Percentiles rank a stretch among this genome's conserved stretches.
These are phyloP conservation scores for Agrotis ipsilon DNA, from an alignment of 2,888 invertebrate species.

Conservation along the genomic window DNA sequence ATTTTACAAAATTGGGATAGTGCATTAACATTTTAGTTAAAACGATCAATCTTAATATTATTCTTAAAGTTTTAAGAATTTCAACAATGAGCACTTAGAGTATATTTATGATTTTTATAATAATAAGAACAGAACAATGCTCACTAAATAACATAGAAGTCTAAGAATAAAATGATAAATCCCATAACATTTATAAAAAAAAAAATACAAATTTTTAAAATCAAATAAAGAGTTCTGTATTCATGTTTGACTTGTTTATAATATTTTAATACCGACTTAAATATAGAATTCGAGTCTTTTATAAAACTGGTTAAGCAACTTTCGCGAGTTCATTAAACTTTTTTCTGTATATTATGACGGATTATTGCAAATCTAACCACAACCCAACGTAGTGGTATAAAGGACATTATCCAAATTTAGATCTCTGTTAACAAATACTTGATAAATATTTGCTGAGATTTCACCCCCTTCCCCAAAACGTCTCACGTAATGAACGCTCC, in stretches of 20 bases:
- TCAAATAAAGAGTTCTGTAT: constrained; percentile 1
- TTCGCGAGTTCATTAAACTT: constrained; percentile 44
- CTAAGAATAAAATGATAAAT: background rate
- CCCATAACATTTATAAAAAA: constrained; percentile 17
- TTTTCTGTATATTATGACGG: background rate
- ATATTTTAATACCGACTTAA: background rate
- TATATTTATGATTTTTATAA: background rate
- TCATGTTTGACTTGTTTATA: constrained; percentile 6
- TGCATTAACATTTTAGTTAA: background rate
- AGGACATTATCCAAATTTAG: too few species aligned
- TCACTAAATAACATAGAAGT: constrained; percentile 3
- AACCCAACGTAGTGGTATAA: background rate
- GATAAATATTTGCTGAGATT: too few species aligned
- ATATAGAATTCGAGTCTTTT: constrained; percentile 19
- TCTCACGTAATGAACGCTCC: too few species aligned
- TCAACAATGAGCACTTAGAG: background rate
- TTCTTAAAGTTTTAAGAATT: too few species aligned
- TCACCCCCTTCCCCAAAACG: too few species aligned
- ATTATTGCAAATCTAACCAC: background rate
- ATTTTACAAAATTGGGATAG: background rate
- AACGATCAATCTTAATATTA: background rate
- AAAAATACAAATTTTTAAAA: constrained; percentile 8
- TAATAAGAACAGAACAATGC: constrained; percentile 3
- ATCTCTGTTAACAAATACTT: too few species aligned
- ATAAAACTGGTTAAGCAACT: constrained; percentile 26